Evolutionary conservation across 2,888 invertebrate genomes (phyloP).

Genomic region (Epinotia nisella): DNA sequence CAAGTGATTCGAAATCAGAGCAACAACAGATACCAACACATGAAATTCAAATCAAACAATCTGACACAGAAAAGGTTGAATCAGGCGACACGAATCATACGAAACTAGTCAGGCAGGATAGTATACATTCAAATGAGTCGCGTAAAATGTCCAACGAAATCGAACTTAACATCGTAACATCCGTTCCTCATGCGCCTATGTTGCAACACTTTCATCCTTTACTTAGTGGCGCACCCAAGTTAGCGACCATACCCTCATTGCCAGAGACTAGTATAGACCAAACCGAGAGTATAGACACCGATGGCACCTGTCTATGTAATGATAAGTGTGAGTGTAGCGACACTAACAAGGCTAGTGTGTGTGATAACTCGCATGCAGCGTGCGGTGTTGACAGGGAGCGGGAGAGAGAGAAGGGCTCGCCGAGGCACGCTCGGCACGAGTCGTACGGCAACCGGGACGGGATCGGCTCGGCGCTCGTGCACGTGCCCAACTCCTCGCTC

Average conservation of each 20-base stretch:
- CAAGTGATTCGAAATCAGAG: constrained; percentile 7
- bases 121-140: constrained; percentile 67
- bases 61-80: constrained; percentile 7
- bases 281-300: constrained; percentile 68
- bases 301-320: constrained; percentile 50
- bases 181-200: constrained; percentile 61
- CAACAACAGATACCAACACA: neutral
- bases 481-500: constrained; percentile 67
- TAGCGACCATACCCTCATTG: constrained; percentile 79
- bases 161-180: constrained; percentile 57
- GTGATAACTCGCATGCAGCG: constrained; percentile 84
- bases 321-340: constrained; percentile 52
- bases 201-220: constrained; percentile 73
- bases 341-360: constrained; percentile 81
- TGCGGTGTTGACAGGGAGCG: constrained; percentile 79
- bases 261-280: constrained; percentile 71
- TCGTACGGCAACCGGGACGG: constrained; percentile 80
- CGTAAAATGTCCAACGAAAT: constrained; percentile 72
- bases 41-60: neutral
- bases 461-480: constrained; percentile 57
- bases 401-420: constrained; percentile 71
- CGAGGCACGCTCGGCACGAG: constrained; percentile 83
- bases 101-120: constrained; percentile 71
- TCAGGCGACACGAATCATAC: constrained; percentile 53
- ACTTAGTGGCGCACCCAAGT: constrained; percentile 62